Evolutionary conservation across 2,113 vertebrate genomes (phyloP), one percentile per base, ranked within the genome.

Genomic region (Mixornis gularis): DNA sequence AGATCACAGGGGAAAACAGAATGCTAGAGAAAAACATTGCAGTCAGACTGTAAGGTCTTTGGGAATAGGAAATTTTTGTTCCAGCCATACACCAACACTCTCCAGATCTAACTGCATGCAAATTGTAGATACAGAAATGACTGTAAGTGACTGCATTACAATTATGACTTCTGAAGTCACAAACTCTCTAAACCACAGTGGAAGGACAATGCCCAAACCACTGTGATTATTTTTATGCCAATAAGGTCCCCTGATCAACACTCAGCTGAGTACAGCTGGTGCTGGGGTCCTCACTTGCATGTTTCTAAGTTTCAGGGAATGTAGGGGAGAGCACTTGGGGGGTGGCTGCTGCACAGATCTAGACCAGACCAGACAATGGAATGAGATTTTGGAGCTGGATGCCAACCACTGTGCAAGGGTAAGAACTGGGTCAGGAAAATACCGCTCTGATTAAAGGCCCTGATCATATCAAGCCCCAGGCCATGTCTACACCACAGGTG

Each of bases 341-440:
- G 79, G 46, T 20, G 10, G 74, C n/a, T 71, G 81, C 65, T 65
- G 36, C 5, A 5, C 66, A 79, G 34, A 85, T 55, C 60, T 44
- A 77, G 46, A 85, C 36, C 64, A 85, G 65, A 68, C 36, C 38
- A 95, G 68, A 83, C 56, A 85, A 87, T 10, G 46, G 56, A 96
- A 92, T 74, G 79, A 90, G 56, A 76, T 68, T 62, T 85, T n/a
- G 72, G 62, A 92, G 64, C 36, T 80, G 36, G 34, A 25, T 92
- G 89, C 89, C 92, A 92, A 87, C 49, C 58, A 64, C 81, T 66
- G 52, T 30, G 78, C 9, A 10, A 77, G 71, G 81, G 36, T 79
- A 95, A 93, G 86, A 95, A 92, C 32, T 95, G 70, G 90, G 89
- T 94, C 85, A 92, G 93, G 93, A 95, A 94, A 96, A 96, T n/a